Conservation (phyloP, 2,113 vertebrate genomes). For the Lynx canadensis region DNA sequence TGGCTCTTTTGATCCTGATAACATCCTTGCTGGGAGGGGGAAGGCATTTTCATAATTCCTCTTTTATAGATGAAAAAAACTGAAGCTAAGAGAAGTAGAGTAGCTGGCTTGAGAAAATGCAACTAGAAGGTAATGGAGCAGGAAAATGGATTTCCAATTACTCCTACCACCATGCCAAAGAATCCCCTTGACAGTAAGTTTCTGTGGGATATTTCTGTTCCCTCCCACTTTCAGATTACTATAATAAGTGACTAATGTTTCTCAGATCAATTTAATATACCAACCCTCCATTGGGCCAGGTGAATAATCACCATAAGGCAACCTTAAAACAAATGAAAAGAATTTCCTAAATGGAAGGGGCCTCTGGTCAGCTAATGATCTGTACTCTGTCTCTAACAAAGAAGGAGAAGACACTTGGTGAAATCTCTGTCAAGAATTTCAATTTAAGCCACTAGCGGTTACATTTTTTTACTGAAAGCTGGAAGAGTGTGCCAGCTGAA, state of each 20-base stretch:
- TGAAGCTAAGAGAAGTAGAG: slow-evolving; percentile 10
- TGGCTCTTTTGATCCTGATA: not conserved
- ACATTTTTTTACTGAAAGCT: slow-evolving; percentile 45
- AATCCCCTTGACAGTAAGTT: not conserved
- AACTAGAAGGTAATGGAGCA: not conserved
- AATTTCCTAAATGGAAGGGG: not conserved
- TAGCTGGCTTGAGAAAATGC: not conserved
- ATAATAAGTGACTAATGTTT: not conserved
- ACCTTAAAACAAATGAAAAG: not conserved
- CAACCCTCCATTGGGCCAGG: not conserved
- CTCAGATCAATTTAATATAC: not conserved
- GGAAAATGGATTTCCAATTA: not conserved
- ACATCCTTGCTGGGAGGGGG: not conserved
- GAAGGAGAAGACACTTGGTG: not conserved
- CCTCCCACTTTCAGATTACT: not conserved
- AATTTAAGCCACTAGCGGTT: slow-evolving; percentile 46
- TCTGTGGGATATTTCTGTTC: not conserved
- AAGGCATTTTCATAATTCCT: not conserved
- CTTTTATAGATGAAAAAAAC: not conserved
- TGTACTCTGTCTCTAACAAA: slow-evolving; percentile 40
- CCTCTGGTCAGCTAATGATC: not conserved
- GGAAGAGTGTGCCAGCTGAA: slow-evolving; percentile 19
- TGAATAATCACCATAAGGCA: not conserved
- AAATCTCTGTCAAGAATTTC: slow-evolving; percentile 64
- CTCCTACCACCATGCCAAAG: not conserved